phyloP scores from a whole-genome alignment of 2,113 vertebrate genomes.

The Motacilla tschutschensis region DNA sequence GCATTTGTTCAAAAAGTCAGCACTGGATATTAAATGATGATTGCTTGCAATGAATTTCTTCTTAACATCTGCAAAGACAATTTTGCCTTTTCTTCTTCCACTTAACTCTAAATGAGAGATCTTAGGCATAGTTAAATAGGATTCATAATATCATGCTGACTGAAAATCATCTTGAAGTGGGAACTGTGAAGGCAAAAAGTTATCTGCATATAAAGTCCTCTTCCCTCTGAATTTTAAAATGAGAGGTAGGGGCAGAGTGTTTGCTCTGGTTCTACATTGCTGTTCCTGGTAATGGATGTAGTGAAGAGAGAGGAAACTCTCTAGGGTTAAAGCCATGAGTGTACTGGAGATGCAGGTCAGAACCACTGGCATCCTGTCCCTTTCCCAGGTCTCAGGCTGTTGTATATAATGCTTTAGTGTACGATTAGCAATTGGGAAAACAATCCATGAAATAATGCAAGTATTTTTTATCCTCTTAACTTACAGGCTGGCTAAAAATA shows the following conservation, averaged over 20 bases:
- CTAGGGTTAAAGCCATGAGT: not conserved
- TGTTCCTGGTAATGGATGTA: not conserved
- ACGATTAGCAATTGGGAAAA: not conserved
- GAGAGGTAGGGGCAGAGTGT: not conserved
- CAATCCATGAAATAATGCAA: not conserved
- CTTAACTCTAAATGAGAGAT: slow-evolving; percentile 76
- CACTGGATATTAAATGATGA: slow-evolving; percentile 79
- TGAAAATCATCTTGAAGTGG: slow-evolving; percentile 66
- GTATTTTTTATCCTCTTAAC: not conserved
- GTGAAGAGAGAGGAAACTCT: not conserved
- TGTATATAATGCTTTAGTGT: not conserved
- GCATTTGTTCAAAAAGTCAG: slow-evolving; percentile 79
- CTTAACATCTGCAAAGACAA: slow-evolving; percentile 79
- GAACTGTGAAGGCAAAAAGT: slow-evolving; percentile 49
- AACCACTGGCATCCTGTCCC: not conserved
- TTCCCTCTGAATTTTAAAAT: slow-evolving; percentile 7
- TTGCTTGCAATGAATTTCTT: slow-evolving; percentile 81
- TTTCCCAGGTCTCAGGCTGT: not conserved
- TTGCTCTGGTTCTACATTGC: not conserved
- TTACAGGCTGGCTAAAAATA: not conserved
- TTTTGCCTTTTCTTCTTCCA: slow-evolving; percentile 79
- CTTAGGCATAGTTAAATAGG: slow-evolving; percentile 77
- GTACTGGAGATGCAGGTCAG: not conserved
- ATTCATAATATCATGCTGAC: slow-evolving; percentile 67
- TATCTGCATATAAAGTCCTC: not conserved